phyloP scores from a whole-genome alignment of 2,113 vertebrate species.

The Podarcis raffonei region DNA sequence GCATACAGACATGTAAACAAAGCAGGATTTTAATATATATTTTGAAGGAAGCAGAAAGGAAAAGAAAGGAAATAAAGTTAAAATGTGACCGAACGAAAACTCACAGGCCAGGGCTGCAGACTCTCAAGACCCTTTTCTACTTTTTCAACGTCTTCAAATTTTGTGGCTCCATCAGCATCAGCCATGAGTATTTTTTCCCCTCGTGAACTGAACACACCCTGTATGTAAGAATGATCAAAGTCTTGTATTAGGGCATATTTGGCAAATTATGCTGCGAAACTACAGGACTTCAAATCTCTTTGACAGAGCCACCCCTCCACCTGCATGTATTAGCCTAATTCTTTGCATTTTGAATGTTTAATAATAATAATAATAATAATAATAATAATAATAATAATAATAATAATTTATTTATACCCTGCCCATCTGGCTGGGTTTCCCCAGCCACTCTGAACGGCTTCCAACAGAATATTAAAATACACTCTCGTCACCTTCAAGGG shows the following conservation, averaged over 20 bases:
- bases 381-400: too few species aligned
- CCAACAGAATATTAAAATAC: too few species aligned
- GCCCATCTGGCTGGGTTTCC: too few species aligned
- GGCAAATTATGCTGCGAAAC: not conserved
- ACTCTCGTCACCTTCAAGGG: too few species aligned
- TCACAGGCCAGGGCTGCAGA: constrained; percentile 86
- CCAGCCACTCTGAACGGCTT: too few species aligned
- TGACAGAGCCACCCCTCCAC: not conserved
- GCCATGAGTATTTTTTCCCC: constrained; percentile 92
- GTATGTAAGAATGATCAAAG: constrained; percentile 39
- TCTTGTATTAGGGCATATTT: not conserved
- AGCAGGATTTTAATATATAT: not conserved
- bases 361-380: too few species aligned
- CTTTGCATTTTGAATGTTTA: constrained; percentile 1
- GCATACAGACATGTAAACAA: not conserved
- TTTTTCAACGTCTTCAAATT: constrained; percentile 92
- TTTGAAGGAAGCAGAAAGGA: constrained; percentile 12
- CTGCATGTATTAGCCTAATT: not conserved
- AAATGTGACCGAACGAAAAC: constrained; percentile 42
- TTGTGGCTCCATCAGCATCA: constrained; percentile 96
- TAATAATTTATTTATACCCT: too few species aligned
- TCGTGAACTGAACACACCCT: constrained; percentile 91
- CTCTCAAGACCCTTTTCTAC: constrained; percentile 85
- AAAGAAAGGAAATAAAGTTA: not conserved
- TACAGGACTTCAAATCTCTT: not conserved